Conservation (phyloP, 2,113 vertebrate genomes). For the Aleadryas rufinucha region DNA sequence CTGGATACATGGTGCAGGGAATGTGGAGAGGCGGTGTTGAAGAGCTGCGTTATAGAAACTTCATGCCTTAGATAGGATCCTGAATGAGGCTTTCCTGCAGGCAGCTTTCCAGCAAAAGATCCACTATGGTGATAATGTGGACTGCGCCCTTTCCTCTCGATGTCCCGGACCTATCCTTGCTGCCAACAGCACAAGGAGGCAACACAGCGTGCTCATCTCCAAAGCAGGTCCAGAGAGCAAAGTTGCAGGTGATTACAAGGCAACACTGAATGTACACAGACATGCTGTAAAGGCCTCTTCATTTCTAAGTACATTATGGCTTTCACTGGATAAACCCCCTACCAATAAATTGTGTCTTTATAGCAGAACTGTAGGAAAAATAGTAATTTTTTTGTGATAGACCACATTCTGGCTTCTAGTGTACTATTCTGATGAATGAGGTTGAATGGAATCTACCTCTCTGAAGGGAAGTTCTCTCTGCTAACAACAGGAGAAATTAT, state of each 20-base stretch:
- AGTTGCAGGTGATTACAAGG: not conserved
- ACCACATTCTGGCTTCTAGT: not conserved
- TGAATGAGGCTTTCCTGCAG: not conserved
- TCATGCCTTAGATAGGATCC: not conserved
- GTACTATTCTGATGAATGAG: not conserved
- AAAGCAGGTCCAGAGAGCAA: not conserved
- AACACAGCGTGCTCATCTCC: not conserved
- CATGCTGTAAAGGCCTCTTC: not conserved
- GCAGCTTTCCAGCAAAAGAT: not conserved
- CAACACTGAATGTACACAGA: not conserved
- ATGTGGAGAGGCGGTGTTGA: not conserved
- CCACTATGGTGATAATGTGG: accelerated
- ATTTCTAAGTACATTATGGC: not conserved
- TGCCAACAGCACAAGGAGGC: not conserved
- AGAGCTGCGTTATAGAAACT: not conserved
- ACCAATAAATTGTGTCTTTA: not conserved
- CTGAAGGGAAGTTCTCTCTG: not conserved
- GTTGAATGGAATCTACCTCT: not conserved
- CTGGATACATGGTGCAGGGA: not conserved
- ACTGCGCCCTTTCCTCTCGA: accelerated
- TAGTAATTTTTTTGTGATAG: not conserved
- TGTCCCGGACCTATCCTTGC: not conserved
- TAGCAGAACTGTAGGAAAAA: not conserved
- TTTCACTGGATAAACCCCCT: not conserved
- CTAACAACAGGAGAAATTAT: not conserved